Evolutionary conservation across 1,140 invertebrate species (phyloP).

Genomic region (Heliothis subflexa): DNA sequence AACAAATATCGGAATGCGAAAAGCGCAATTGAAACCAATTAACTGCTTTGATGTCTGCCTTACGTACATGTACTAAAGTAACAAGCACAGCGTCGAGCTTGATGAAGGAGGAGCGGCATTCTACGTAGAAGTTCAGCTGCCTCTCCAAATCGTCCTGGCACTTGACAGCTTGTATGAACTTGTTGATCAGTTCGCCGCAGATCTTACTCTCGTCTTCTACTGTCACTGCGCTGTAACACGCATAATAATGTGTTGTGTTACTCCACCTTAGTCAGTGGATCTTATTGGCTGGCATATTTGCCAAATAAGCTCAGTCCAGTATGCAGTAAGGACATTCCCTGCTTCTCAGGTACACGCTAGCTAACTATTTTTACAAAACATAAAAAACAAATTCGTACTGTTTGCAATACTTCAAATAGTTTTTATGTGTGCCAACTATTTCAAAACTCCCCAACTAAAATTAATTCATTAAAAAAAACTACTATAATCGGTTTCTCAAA

Average conservation of each 20-base stretch:
- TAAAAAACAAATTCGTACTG: not conserved
- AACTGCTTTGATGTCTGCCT: no score
- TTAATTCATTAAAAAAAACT: not conserved
- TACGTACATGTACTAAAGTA: slow-evolving; percentile 93
- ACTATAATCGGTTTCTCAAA: slow-evolving; percentile 12
- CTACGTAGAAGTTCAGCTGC: slow-evolving; percentile 97
- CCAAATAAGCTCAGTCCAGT: no score
- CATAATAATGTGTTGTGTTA: not conserved
- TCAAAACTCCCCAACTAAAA: slow-evolving; percentile 20
- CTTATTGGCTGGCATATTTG: no score
- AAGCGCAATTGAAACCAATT: no score
- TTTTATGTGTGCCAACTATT: slow-evolving; percentile 16
- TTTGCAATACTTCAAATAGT: slow-evolving; percentile 21
- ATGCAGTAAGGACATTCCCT: no score
- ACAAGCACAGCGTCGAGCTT: slow-evolving; percentile 95
- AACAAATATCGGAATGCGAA: no score
- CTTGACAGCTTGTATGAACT: slow-evolving; percentile 92
- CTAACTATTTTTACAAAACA: no score
- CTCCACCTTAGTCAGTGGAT: no score
- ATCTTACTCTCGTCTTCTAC: slow-evolving; percentile 96
- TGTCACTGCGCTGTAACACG: slow-evolving; percentile 92
- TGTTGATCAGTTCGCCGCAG: slow-evolving; percentile 93
- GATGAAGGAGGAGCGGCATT: slow-evolving; percentile 94
- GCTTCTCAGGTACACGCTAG: no score
- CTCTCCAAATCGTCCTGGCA: slow-evolving; percentile 95